Evolutionary conservation across 2,888 invertebrate genomes (phyloP).

Genomic region (Caenorhabditis uteleia): DNA sequence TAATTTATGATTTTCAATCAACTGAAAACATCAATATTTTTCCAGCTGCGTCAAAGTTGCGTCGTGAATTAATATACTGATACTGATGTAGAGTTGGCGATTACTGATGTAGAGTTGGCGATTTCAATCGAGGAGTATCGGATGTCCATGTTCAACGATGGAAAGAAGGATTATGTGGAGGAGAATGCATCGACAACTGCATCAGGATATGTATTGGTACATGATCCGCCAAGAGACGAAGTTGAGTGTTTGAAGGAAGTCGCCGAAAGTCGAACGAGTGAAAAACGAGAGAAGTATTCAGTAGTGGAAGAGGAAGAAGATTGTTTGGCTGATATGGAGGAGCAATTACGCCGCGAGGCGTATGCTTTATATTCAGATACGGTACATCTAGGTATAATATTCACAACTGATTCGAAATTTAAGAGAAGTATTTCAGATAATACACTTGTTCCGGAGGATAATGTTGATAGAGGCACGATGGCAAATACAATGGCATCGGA

Average conservation of each 20-base stretch:
- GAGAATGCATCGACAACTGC: too few species aligned
- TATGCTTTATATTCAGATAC: slow-evolving; percentile 36
- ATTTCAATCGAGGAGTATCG: slow-evolving; percentile 35
- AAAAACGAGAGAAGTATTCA: slow-evolving; percentile 2
- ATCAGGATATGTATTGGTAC: too few species aligned
- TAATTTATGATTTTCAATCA: neutral
- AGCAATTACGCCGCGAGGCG: slow-evolving; percentile 26
- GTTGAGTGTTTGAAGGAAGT: too few species aligned
- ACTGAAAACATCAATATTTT: neutral
- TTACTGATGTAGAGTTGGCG: slow-evolving; percentile 3
- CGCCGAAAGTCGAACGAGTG: slow-evolving; percentile 4
- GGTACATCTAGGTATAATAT: slow-evolving; percentile 18
- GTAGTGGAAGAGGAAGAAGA: slow-evolving; percentile 3
- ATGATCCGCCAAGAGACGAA: too few species aligned
- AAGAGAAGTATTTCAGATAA: too few species aligned
- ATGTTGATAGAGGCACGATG: too few species aligned
- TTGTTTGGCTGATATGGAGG: slow-evolving; percentile 24
- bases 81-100: too few species aligned
- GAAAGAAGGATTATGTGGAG: too few species aligned
- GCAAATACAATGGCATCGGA: slow-evolving; percentile 2
- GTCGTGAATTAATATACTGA: too few species aligned
- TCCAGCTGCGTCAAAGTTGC: too few species aligned
- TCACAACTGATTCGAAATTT: too few species aligned
- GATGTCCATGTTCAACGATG: slow-evolving; percentile 27
- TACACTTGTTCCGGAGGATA: too few species aligned